phyloP scores from a whole-genome alignment of 2,888 invertebrate genomes.

The Papilio protenor region DNA sequence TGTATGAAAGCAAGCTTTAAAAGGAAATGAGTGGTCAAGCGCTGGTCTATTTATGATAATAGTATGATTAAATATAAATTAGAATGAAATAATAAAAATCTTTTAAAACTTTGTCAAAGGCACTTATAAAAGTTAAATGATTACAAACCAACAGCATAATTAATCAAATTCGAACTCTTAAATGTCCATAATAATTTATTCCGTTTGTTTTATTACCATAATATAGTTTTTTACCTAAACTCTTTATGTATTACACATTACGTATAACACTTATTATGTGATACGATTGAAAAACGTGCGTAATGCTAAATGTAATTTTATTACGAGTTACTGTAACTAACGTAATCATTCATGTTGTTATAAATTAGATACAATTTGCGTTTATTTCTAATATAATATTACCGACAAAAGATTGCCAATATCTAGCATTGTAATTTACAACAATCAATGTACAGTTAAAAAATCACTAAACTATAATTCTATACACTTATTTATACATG shows the following conservation, averaged over 20 bases:
- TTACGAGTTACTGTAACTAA: background rate
- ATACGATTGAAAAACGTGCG: background rate
- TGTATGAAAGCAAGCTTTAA: background rate
- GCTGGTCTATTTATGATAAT: too few relatives aligned
- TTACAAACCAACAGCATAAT: too few relatives aligned
- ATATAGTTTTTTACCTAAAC: too few relatives aligned
- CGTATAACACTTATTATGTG: background rate
- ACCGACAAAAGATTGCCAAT: background rate
- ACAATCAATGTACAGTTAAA: background rate
- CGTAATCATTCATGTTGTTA: background rate
- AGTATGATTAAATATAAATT: background rate
- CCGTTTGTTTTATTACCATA: too few relatives aligned
- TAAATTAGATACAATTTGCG: background rate
- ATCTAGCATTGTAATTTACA: background rate
- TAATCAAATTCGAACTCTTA: too few relatives aligned
- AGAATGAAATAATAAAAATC: background rate
- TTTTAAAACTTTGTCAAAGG: background rate
- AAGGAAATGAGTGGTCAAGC: constrained; percentile 2
- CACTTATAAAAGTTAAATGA: background rate
- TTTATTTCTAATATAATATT: background rate
- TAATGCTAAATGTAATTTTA: background rate
- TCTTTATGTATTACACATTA: too few relatives aligned
- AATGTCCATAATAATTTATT: too few relatives aligned
- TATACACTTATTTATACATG: background rate
- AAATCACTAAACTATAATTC: background rate